Conservation (phyloP, 2,797 vertebrate genomes). For the Xiphorhynchus erythropygius region DNA sequence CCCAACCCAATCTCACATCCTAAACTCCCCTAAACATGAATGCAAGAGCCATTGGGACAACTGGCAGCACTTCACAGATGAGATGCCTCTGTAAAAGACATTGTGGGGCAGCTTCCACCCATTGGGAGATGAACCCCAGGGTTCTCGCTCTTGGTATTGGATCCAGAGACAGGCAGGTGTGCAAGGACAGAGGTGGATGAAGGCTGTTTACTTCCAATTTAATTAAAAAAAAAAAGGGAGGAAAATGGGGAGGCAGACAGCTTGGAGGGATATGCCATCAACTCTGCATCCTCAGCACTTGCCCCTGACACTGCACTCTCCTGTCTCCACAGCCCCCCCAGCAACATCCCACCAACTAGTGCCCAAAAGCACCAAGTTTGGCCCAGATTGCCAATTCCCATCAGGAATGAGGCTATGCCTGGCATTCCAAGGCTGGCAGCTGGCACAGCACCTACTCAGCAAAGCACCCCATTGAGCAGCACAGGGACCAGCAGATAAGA, state of each 20-base stretch:
- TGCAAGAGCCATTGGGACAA: rapidly evolving
- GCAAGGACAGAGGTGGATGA: background rate
- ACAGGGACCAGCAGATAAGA: no score
- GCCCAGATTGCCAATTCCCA: background rate
- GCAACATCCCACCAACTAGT: rapidly evolving
- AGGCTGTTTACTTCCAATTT: background rate
- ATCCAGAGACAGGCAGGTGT: background rate
- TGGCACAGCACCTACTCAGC: background rate
- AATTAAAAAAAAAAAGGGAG: background rate
- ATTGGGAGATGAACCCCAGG: background rate
- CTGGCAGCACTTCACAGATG: background rate
- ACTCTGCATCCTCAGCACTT: background rate
- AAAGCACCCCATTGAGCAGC: rapidly evolving
- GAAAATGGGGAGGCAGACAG: background rate
- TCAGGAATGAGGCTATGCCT: background rate
- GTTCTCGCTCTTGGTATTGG: background rate
- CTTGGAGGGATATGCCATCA: background rate
- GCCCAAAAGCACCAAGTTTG: background rate
- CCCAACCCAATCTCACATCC: background rate
- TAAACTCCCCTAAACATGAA: background rate
- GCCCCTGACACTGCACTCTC: background rate
- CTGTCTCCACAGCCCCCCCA: background rate
- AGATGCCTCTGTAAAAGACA: background rate
- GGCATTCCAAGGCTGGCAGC: background rate
- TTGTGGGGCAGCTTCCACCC: background rate